phyloP scores from a whole-genome alignment of 2,113 vertebrate species.

The Alexandromys fortis region DNA sequence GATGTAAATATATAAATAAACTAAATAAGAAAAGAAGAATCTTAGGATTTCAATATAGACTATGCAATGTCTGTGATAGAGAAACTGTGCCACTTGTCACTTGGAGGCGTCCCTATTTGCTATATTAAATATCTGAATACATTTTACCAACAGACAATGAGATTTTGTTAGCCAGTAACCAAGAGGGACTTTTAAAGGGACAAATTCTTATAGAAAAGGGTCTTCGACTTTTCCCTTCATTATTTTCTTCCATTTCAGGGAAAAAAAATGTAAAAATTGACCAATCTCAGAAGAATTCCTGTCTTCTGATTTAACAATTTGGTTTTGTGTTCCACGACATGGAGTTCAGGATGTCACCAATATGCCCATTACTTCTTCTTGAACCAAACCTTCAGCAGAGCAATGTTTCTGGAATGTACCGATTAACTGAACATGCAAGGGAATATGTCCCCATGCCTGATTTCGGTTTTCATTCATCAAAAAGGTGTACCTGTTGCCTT shows the following conservation, averaged over 20 bases:
- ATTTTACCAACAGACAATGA: not conserved
- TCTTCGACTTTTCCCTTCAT: not conserved
- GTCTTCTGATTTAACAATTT: not conserved
- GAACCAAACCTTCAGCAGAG: not conserved
- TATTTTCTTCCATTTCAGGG: not conserved
- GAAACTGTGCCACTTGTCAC: not conserved
- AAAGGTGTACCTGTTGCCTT: not conserved
- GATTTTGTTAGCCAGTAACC: not conserved
- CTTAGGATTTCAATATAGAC: not conserved
- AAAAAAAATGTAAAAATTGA: not conserved
- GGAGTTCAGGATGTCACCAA: not conserved
- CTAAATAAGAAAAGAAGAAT: not conserved
- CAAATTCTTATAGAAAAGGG: not conserved
- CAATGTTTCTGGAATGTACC: too few relatives aligned
- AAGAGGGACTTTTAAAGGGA: not conserved
- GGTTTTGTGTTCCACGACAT: not conserved
- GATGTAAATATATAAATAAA: not conserved
- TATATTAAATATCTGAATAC: not conserved
- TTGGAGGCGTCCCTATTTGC: not conserved
- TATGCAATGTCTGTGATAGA: not conserved
- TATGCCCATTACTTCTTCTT: not conserved
- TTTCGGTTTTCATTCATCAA: not conserved
- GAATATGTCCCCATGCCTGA: not conserved
- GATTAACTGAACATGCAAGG: not conserved
- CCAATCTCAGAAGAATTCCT: not conserved